phyloP scores from a whole-genome alignment of 2,113 vertebrate species.

The Pluvialis apricaria region DNA sequence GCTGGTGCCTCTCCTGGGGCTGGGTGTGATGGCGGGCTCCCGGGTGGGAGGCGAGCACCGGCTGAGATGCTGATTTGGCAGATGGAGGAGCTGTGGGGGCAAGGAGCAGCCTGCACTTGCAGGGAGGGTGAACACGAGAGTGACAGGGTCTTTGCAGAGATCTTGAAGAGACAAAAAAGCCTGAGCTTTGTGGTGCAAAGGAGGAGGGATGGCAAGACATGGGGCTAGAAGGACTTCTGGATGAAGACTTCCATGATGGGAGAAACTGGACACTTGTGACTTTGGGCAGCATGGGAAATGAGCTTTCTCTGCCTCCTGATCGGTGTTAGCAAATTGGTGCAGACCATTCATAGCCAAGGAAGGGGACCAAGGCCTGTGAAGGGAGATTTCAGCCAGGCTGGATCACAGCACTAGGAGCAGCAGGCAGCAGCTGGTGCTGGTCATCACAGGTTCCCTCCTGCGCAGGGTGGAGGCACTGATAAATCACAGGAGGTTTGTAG shows the following conservation, averaged over 20 bases:
- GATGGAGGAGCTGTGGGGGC: not conserved
- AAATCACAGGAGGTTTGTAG: not conserved
- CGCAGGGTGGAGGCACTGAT: not conserved
- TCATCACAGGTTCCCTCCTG: not conserved
- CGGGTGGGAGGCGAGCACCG: rapidly evolving
- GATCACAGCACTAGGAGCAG: not conserved
- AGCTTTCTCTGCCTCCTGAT: not conserved
- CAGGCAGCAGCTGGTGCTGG: not conserved
- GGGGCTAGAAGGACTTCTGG: not conserved
- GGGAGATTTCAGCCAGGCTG: not conserved
- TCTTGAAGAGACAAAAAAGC: not conserved
- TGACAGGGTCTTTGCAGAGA: not conserved
- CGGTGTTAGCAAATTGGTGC: not conserved
- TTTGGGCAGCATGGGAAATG: not conserved
- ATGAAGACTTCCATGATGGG: not conserved
- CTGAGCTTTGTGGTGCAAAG: not conserved
- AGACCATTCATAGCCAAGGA: not conserved
- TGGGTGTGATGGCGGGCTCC: not conserved
- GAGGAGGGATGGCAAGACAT: not conserved
- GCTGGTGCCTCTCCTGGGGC: not conserved
- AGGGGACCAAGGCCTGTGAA: not conserved
- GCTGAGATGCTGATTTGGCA: not conserved
- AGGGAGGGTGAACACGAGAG: not conserved
- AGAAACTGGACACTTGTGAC: not conserved
- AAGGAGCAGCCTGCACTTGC: not conserved